These are phyloP conservation scores for Paraplagusia blochii DNA, from an alignment of 2,113 vertebrate genomes.

Conservation along the genomic window DNA sequence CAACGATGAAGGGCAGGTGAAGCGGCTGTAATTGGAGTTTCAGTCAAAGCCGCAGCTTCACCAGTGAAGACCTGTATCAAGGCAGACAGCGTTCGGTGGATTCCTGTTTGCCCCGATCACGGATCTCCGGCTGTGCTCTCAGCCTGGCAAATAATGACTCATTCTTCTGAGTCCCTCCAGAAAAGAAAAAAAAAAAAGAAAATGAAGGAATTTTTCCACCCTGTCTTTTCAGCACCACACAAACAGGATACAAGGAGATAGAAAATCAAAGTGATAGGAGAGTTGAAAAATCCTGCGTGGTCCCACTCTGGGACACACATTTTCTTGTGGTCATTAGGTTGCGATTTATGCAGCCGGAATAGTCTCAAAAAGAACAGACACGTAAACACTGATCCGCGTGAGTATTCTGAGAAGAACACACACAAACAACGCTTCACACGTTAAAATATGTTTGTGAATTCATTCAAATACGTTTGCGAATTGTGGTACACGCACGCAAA, in stretches of 20 bases:
- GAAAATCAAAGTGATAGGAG: neutral
- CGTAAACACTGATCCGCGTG: no score
- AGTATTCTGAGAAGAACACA: no score
- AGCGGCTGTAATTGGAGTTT: conserved; percentile 51
- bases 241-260: neutral
- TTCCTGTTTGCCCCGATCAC: conserved; percentile 26
- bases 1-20: conserved; percentile 21
- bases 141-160: conserved; percentile 1
- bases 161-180: neutral
- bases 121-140: conserved; percentile 2
- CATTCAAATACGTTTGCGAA: no score
- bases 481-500: no score
- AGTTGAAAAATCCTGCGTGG: neutral
- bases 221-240: neutral
- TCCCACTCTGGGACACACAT: no score
- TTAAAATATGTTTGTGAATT: no score
- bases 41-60: conserved; percentile 47
- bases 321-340: no score
- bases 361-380: no score
- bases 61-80: conserved; percentile 36
- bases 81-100: conserved; percentile 45
- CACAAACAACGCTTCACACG: no score
- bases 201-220: neutral
- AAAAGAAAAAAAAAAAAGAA: no score
- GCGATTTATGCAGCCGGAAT: no score